Conservation (phyloP, 2,888 invertebrate genomes). For the Oscheius sp. region DNA sequence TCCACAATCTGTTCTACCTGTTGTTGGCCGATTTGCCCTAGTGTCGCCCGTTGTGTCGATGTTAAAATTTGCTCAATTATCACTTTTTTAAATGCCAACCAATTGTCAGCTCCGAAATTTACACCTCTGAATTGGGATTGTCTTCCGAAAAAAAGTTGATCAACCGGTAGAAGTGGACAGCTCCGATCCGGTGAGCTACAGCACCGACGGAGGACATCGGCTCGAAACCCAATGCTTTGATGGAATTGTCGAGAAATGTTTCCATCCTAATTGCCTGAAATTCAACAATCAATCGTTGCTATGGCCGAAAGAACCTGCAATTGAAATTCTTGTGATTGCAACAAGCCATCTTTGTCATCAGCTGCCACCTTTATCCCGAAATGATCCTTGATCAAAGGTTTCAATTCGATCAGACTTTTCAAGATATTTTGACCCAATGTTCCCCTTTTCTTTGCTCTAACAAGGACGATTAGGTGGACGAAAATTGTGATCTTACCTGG, state of each 20-base stretch:
- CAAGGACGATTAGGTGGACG: too few relatives aligned
- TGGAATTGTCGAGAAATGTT: conserved; percentile 52
- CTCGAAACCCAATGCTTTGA: conserved; percentile 49
- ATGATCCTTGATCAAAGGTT: conserved; percentile 51
- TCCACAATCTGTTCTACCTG: background rate
- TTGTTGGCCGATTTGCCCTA: conserved; percentile 5
- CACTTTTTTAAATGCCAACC: conserved; percentile 56
- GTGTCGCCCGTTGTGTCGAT: background rate
- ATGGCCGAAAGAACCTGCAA: conserved; percentile 34
- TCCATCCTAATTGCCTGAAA: conserved; percentile 50
- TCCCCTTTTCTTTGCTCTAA: conserved; percentile 52
- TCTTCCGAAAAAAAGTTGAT: background rate
- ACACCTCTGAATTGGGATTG: conserved; percentile 44
- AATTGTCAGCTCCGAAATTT: conserved; percentile 58
- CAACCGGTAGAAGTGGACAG: conserved; percentile 46
- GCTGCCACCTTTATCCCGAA: conserved; percentile 47
- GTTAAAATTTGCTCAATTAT: conserved; percentile 47
- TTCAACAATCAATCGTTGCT: background rate
- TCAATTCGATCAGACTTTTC: conserved; percentile 45
- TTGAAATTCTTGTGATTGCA: conserved; percentile 42
- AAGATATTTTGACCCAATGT: conserved; percentile 51
- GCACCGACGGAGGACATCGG: conserved; percentile 43
- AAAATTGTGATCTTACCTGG: conserved; percentile 3
- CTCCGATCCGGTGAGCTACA: conserved; percentile 56
- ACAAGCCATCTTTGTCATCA: conserved; percentile 41